Evolutionary conservation across 1,140 invertebrate species (phyloP), one percentile per base, ranked within the genome.

Genomic region (Pseudomyrmex flavicornis): DNA sequence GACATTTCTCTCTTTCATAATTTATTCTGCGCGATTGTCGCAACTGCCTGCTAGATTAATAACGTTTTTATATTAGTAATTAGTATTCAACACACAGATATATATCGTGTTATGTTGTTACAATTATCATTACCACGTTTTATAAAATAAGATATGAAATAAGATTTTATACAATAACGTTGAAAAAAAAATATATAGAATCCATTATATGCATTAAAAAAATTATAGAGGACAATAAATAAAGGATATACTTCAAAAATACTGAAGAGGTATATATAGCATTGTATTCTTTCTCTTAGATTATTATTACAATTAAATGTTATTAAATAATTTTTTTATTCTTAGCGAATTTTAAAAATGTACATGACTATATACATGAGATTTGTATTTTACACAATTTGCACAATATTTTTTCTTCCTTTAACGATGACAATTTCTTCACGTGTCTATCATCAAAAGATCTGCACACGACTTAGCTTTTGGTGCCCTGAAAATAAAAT

Each of bases 391-490:
- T 70, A 44, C 50, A 44, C 56, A 35, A 22, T 35, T 26, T 26
- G 26, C 26, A 26, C 3, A 26, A 26, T 10, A 10, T 52, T n/a
- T 17, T 63, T 59, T 88, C 15, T 66, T 20, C 69, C 65, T 87
- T 84, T 58, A 83, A 86, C 79, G 52, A 73, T 74, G 56, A 56
- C 56, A 17, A 74, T 50, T 61, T 35, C 17, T 48, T 93, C 88
- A 93, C 76, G 93, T 86, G 75, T 93, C 93, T 80, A 89, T 90
- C 75, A 94, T 85, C 69, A 94, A 79, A 82, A 95, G 92, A 91
- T 95, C 95, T 75, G 94, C 93, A 84, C 95, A 95, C 62, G 95
- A 95, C 83, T 95, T 95, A 48, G 95, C 95, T 89, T 95, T 95
- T 50, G 88, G 89, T 50, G 90, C 85, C 90, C 95, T 95, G 91